Conservation (phyloP, 1,140 invertebrate species). For the Drosophila sucinea region DNA sequence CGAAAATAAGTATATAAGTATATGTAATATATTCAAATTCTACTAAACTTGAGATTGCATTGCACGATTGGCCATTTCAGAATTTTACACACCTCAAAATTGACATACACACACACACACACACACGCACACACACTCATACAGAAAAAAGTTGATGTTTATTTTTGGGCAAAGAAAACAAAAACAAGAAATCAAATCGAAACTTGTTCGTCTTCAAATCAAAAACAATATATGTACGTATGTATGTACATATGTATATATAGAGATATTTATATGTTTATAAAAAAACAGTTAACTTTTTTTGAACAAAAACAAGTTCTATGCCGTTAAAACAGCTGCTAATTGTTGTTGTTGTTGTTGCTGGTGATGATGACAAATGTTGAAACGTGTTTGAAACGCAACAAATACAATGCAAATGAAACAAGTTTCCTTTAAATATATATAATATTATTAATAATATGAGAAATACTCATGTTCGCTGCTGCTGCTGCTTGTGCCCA, state of each 20-base stretch:
- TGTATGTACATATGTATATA: slow-evolving; percentile 23
- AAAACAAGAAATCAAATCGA: slow-evolving; percentile 17
- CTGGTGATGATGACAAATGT: slow-evolving; percentile 42
- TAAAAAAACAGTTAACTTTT: slow-evolving; percentile 73
- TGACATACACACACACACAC: not conserved
- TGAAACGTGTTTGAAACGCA: slow-evolving; percentile 69
- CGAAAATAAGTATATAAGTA: not conserved
- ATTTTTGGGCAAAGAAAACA: slow-evolving; percentile 22
- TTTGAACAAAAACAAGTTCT: slow-evolving; percentile 63
- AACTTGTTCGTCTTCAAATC: slow-evolving; percentile 32
- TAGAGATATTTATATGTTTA: slow-evolving; percentile 21
- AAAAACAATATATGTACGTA: slow-evolving; percentile 8
- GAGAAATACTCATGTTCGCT: slow-evolving; percentile 18
- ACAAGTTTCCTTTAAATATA: slow-evolving; percentile 53
- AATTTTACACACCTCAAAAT: slow-evolving; percentile 8
- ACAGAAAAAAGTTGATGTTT: slow-evolving; percentile 32
- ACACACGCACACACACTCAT: not conserved
- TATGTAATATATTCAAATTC: not conserved
- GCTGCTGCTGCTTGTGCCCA: slow-evolving; percentile 6
- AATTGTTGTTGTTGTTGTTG: slow-evolving; percentile 47
- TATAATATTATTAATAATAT: slow-evolving; percentile 47
- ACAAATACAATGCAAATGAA: slow-evolving; percentile 50
- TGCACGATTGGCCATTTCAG: slow-evolving; percentile 6
- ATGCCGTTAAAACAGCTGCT: slow-evolving; percentile 24
- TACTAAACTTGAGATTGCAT: not conserved